Base-by-base conservation (phyloP, 2,797 vertebrate genomes). In the Distichodus sexfasciatus region DNA sequence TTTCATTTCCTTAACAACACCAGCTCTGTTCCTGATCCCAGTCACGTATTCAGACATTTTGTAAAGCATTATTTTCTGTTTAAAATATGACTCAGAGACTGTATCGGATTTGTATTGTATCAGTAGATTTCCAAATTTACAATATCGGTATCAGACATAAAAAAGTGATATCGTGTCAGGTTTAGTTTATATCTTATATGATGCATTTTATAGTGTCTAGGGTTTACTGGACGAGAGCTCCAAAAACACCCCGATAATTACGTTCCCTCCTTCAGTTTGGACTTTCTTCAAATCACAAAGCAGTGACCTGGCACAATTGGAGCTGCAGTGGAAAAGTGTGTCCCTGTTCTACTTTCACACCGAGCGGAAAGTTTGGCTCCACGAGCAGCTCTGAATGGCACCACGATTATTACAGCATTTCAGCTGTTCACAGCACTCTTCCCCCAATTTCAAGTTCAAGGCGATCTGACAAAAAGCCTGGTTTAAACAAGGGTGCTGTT, bases 331-430 rank as follows among this genome's bases (percentile, higher is more conserved):
- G 36, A 15, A 28, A 35, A 23, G 48, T 35, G 33, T 40, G 55
- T 36, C 24, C 31, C 50, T 29, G 17, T 51, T 60, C 46, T 60
- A 31, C 28, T 41, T 11, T 36, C 36, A 66, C 28, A 35, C 21
- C 44, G 15, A 65, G 40, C 21, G 6, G 6, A 58, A 51, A 14
- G 48, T 63, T n/a, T n/a, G n/a, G n/a, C n/a, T n/a, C 58, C 54
- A 54, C 31, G 24, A 23, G 53, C 43, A 58, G 40, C 21, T 31
- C 26, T 54, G 57, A 74, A 66, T 71, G 40, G 64, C 33, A 38
- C 15, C 36, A 23, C 66, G 50, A 75, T 78, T 69, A 70, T 73
- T 62, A 72, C 51, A 36, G 19, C 38, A 35, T 62, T 51, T 66
- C 15, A 51, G 36, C 57, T 55, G 36, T 29, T 75, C 23, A 36